Evolutionary conservation across 2,797 vertebrate species (phyloP).

Genomic region (Gadopsis bispinosus): DNA sequence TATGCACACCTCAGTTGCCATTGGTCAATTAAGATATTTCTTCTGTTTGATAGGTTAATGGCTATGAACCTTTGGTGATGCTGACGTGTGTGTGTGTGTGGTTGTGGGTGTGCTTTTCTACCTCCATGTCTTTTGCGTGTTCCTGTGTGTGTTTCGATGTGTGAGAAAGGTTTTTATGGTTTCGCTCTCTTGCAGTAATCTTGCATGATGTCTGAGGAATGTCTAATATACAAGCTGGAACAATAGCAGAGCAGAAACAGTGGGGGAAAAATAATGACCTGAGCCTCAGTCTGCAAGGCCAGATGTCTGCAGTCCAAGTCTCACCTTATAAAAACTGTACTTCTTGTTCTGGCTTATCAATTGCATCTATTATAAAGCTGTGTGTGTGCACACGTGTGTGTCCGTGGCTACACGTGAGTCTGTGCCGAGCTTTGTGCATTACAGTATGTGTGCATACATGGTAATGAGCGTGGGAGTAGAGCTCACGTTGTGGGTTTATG

Average conservation of each 20-base stretch:
- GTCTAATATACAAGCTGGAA: constrained; percentile 74
- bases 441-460: constrained; percentile 28
- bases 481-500: constrained; percentile 17
- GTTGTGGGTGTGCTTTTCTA: background rate
- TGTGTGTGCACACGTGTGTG: constrained; percentile 11
- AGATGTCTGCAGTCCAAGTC: constrained; percentile 78
- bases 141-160: constrained; percentile 15
- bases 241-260: constrained; percentile 68
- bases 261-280: constrained; percentile 71
- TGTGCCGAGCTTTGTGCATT: constrained; percentile 18
- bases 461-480: constrained; percentile 26
- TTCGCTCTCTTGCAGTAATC: constrained; percentile 61
- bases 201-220: constrained; percentile 77
- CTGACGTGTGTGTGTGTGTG: background rate
- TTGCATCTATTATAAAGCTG: constrained; percentile 59
- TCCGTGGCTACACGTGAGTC: constrained; percentile 6
- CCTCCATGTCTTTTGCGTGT: background rate
- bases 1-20: constrained; percentile 30
- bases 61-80: background rate
- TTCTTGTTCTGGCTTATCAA: constrained; percentile 74
- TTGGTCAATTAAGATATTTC: constrained; percentile 51
- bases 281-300: constrained; percentile 61
- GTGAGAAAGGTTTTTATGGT: constrained; percentile 67
- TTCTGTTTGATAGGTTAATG: constrained; percentile 43
- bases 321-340: constrained; percentile 77